Percentiles rank a stretch among this genome's conserved stretches.
Conservation (phyloP, 2,888 invertebrate genomes). For the Phymatocera aterrima region DNA sequence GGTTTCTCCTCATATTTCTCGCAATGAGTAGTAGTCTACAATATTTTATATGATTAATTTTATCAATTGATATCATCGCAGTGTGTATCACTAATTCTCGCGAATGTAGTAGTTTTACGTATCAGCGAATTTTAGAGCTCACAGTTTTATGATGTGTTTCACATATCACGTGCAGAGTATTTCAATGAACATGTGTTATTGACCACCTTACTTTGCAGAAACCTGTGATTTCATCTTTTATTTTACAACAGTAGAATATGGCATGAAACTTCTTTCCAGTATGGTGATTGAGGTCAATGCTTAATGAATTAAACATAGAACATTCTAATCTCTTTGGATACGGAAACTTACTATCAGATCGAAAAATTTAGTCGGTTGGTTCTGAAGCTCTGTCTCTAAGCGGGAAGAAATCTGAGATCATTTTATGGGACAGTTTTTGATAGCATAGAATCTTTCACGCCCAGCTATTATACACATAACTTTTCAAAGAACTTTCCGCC, state of each 20-base stretch:
- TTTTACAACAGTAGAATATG: background rate
- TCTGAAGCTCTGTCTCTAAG: too few species aligned
- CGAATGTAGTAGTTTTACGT: too few species aligned
- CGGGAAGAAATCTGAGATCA: too few species aligned
- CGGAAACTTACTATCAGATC: too few species aligned
- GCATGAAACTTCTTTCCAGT: conserved; percentile 15
- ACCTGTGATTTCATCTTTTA: background rate
- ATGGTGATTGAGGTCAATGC: conserved; percentile 54
- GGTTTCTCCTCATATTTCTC: conserved; percentile 7
- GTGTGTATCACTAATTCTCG: background rate
- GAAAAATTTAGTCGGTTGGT: too few species aligned
- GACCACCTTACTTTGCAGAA: background rate
- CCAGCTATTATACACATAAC: too few species aligned
- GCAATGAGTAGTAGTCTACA: conserved; percentile 16
- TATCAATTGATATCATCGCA: background rate
- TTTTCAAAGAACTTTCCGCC: too few species aligned
- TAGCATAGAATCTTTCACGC: too few species aligned
- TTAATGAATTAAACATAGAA: conserved; percentile 49
- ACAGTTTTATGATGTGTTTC: background rate
- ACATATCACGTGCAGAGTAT: background rate
- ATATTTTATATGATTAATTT: background rate
- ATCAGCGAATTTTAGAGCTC: background rate
- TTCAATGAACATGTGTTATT: background rate
- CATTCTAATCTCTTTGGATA: conserved; percentile 7
- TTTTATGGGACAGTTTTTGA: too few species aligned